A percentile compares a stretch with the other conserved stretches of the same genome.
phyloP scores from a whole-genome alignment of 2,113 vertebrate species.

The Tretioscincus oriximinensis region DNA sequence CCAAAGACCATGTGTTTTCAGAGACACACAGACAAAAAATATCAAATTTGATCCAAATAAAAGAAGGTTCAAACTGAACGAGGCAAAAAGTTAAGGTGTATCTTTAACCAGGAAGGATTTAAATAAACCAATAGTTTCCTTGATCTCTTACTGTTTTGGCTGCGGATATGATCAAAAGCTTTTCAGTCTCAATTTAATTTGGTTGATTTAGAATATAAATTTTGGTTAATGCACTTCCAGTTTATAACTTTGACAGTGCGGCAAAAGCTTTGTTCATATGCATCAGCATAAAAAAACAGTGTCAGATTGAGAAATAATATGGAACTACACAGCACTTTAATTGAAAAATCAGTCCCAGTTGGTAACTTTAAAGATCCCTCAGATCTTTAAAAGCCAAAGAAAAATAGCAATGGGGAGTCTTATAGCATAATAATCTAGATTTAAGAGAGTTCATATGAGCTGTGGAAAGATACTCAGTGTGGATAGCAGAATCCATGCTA shows the following conservation, averaged over 20 bases:
- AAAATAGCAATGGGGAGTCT: not conserved
- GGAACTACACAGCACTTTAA: not conserved
- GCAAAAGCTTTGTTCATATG: not conserved
- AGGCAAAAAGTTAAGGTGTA: too few species aligned
- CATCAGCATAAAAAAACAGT: not conserved
- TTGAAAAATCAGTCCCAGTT: not conserved
- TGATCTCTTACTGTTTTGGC: not conserved
- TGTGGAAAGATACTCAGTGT: not conserved
- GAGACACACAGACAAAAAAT: too few species aligned
- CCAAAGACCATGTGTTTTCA: too few species aligned
- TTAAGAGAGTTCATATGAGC: not conserved
- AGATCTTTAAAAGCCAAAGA: not conserved
- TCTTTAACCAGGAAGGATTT: too few species aligned
- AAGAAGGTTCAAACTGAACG: too few species aligned
- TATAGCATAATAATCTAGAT: not conserved
- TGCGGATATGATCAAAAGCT: not conserved
- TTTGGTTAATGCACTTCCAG: not conserved
- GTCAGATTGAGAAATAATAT: not conserved
- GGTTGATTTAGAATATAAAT: not conserved
- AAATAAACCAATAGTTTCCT: not conserved
- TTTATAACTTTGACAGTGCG: not conserved
- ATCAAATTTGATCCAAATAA: too few species aligned
- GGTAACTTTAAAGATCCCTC: too few species aligned
- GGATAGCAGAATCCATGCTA: too few species aligned
- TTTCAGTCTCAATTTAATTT: not conserved